Base-by-base conservation (phyloP, 2,797 vertebrate genomes). In the Sorex maritimensis region DNA sequence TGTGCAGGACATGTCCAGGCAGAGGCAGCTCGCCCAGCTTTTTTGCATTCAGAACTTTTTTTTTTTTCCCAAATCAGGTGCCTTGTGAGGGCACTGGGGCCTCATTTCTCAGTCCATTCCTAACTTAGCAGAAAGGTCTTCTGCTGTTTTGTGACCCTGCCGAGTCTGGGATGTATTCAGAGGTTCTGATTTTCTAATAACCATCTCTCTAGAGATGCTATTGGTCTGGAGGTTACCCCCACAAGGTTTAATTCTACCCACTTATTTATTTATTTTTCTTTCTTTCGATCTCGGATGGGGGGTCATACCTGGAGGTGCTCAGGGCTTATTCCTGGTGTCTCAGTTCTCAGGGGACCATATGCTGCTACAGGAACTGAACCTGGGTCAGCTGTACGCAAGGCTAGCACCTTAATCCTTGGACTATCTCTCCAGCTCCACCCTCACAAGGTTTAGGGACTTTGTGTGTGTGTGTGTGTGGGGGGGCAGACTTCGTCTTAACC, bases 121-220 rank as follows among this genome's bases (percentile, higher is more conserved):
- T 49, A 4, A 11, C 41, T 3, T 6, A 4, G 28, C 49, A 7
- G 3, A 3, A 0, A 61, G 0, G 3, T 65, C 49, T 55, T 61
- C 87, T 0, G 68, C 26, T 30, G 19, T 15, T 6, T 21, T 34
- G 61, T 17, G 15, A 61, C n/a, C 58, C 58, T 26, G 41, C 30
- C 44, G 73, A 38, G 38, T 46, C 69, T 1, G 28, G 67, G 24
- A 61, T 17, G 6, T 46, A 44, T 5, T 10, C 82, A 61, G 46
- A 49, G 58, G 38, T 30, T 75, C 4, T 41, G 49, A 49, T 74
- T 69, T 63, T 23, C 5, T 30, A 4, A 38, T 9, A 21, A 23
- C 26, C 21, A 68, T 19, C 72, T 88, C 46, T 58, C 24, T 8
- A 63, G 73, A 49, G 44, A 30, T 6, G 23, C 28, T 11, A 2